phyloP scores from a whole-genome alignment of 1,140 invertebrate species.

The Anastrepha ludens region DNA sequence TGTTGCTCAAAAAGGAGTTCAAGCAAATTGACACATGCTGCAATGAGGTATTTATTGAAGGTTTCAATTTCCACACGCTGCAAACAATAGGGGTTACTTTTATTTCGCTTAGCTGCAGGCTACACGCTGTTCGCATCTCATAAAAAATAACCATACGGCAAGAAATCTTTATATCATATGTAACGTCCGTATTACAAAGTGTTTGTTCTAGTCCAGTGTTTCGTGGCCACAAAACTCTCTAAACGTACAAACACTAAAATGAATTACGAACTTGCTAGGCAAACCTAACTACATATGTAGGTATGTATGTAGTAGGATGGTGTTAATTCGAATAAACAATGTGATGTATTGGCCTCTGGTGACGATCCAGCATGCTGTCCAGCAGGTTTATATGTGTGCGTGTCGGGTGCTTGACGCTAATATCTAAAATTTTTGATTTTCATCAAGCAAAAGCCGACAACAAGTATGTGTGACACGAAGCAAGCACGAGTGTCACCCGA shows the following conservation, averaged over 20 bases:
- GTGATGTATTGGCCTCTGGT: not conserved
- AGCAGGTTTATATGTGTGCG: too few relatives aligned
- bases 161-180: not conserved
- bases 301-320: not conserved
- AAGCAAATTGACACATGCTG: constrained; percentile 29
- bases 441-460: too few relatives aligned
- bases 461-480: too few relatives aligned
- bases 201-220: constrained; percentile 14
- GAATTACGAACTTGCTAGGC: not conserved
- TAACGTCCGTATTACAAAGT: not conserved
- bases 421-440: too few relatives aligned
- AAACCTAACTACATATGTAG: too few relatives aligned
- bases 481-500: too few relatives aligned
- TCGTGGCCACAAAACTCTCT: not conserved
- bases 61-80: constrained; percentile 29
- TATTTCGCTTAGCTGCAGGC: constrained; percentile 43
- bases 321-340: constrained; percentile 1
- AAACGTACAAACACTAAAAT: not conserved
- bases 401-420: too few relatives aligned
- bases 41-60: constrained; percentile 50
- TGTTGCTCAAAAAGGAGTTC: constrained; percentile 1
- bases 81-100: constrained; percentile 34
- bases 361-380: too few relatives aligned
- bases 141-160: constrained; percentile 30
- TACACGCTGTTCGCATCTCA: constrained; percentile 23